Base-by-base conservation (phyloP, 2,797 vertebrate genomes). In the Hybognathus amarus region DNA sequence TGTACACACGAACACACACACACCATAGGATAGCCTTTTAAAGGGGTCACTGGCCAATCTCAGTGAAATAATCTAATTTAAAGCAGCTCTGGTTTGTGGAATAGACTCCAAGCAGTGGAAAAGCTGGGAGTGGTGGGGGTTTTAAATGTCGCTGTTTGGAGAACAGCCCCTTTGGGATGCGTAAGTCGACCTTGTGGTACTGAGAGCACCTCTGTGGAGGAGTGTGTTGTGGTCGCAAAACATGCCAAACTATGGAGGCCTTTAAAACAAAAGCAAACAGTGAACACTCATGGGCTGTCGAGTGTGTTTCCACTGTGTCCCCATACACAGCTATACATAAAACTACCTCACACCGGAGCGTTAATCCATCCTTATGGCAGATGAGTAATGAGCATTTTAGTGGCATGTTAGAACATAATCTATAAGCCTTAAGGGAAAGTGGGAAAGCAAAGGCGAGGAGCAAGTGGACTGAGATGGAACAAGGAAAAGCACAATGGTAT, bases 21-120 rank as follows among this genome's bases (percentile, higher is more conserved):
- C 90, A 88, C 90, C 85, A 88, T 85, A 88, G 90, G 91, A 86
- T 82, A 88, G 83, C 87, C 89, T 86, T 92, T 93, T 92, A 93
- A 90, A 92, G 86, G 91, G 92, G 93, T 94, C 93, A 93, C 64
- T 88, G 93, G 84, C 84, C 90, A 90, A 81, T 86, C 87, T 84
- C 89, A 88, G 89, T 90, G 80, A 93, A 93, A 93, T 92, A 93
- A 93, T 90, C 92, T 88, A 87, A 91, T 90, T 91, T 89, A 89
- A 85, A 88, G 86, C 80, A 82, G 86, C 77, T 89, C 67, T 89
- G 85, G 87, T 89, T 86, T 87, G 69, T 78, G 42, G 80, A 85
- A 84, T 82, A 85, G 63, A 77, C 59, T 45, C 75, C 73, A 15
- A 59, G 80, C 42, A 67, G 71, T 56, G 68, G 47, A 45, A 74